These are phyloP conservation scores for Brachionus asplanchnoidis DNA, from an alignment of 1,140 invertebrate genomes.

Conservation along the genomic window DNA sequence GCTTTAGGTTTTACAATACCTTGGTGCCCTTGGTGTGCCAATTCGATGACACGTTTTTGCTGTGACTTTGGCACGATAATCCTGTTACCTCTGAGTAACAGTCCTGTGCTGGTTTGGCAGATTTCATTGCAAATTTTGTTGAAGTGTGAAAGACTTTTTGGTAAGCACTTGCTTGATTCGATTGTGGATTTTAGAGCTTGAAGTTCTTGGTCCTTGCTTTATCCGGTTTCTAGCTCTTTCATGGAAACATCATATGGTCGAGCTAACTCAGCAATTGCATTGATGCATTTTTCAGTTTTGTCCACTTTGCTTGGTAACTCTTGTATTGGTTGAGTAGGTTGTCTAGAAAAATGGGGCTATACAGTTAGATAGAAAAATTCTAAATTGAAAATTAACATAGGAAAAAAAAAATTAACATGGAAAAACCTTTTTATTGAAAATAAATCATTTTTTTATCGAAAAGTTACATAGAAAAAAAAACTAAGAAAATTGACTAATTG, in stretches of 20 bases:
- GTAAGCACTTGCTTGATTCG: not conserved
- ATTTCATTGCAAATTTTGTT: not conserved
- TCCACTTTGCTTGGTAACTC: not conserved
- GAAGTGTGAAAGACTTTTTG: not conserved
- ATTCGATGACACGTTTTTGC: not conserved
- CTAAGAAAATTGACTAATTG: conserved; percentile 2
- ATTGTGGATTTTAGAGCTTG: not conserved
- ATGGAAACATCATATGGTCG: not conserved
- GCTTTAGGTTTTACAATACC: not conserved
- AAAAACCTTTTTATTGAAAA: no score
- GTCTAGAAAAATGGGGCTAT: no score
- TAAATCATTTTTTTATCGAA: no score
- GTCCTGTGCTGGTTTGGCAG: not conserved
- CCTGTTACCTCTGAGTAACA: not conserved
- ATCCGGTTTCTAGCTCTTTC: not conserved
- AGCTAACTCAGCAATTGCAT: not conserved
- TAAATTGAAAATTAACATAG: no score
- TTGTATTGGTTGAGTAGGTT: not conserved
- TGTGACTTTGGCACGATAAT: not conserved
- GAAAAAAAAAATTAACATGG: no score
- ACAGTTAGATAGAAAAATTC: no score
- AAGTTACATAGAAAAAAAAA: no score
- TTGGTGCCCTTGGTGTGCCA: conserved; percentile 2
- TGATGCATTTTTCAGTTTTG: not conserved
- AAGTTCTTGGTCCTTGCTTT: not conserved